Evolutionary conservation across 2,113 vertebrate genomes (phyloP).

Genomic region (Aegithalos caudatus): DNA sequence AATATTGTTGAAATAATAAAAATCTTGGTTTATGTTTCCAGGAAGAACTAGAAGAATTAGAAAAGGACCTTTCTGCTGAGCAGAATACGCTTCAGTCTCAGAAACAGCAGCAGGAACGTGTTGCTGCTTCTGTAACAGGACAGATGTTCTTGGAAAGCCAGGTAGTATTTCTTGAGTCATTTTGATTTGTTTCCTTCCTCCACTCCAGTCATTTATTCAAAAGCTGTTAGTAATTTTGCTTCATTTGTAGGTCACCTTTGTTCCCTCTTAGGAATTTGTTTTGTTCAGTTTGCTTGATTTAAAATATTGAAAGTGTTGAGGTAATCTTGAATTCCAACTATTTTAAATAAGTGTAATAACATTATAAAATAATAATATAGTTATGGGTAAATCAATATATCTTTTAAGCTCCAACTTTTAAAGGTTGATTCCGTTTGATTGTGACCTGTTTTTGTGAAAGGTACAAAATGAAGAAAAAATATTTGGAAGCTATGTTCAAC

Average conservation of each 20-base stretch:
- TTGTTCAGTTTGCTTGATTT: background rate
- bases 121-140: slow-evolving; percentile 89
- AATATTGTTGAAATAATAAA: background rate
- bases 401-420: background rate
- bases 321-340: background rate
- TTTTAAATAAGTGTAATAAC: background rate
- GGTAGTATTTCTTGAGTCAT: slow-evolving; percentile 66
- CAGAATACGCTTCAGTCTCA: slow-evolving; percentile 82
- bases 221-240: background rate
- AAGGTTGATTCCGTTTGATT: background rate
- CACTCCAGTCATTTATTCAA: background rate
- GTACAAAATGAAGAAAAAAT: background rate
- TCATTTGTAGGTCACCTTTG: background rate
- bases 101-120: slow-evolving; percentile 89
- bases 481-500: background rate
- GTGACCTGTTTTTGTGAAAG: background rate
- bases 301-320: background rate
- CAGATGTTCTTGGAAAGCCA: slow-evolving; percentile 98
- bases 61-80: slow-evolving; percentile 81
- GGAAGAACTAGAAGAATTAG: slow-evolving; percentile 86
- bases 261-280: background rate
- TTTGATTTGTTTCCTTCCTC: background rate
- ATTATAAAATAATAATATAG: background rate
- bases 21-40: slow-evolving; percentile 46
- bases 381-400: background rate